A percentile compares a stretch with the other conserved stretches of the same genome.
These are phyloP conservation scores for Protonibea diacanthus DNA, from an alignment of 2,797 vertebrate species.

Conservation along the genomic window DNA sequence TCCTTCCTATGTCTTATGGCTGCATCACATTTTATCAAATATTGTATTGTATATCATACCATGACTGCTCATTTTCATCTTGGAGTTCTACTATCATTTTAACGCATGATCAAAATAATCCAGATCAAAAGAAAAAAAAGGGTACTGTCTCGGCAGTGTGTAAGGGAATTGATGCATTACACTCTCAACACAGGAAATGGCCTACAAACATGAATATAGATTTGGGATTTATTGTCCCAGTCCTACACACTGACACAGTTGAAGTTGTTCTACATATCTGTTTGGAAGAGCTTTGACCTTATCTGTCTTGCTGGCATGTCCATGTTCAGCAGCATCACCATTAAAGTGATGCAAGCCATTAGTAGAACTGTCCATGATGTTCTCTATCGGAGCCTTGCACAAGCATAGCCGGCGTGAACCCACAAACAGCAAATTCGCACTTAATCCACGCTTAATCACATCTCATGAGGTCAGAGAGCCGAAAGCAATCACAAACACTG, in stretches of 20 bases:
- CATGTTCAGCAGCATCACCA: constrained; percentile 30
- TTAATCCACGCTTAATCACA: constrained; percentile 61
- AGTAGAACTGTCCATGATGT: not conserved
- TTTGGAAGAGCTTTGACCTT: constrained; percentile 22
- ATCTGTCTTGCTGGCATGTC: constrained; percentile 18
- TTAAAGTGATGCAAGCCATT: constrained; percentile 18
- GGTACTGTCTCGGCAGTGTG: not conserved
- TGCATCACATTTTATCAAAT: not conserved
- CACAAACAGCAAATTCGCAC: constrained; percentile 38
- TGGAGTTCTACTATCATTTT: constrained; percentile 3
- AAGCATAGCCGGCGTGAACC: not conserved
- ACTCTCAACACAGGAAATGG: not conserved
- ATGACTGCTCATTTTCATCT: not conserved
- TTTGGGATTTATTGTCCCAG: not conserved
- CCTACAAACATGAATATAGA: not conserved
- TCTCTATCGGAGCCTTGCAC: not conserved
- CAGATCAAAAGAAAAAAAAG: not conserved
- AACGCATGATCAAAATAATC: not conserved
- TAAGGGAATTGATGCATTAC: not conserved
- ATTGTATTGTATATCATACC: not conserved
- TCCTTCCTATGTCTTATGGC: not conserved
- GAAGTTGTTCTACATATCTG: constrained; percentile 39
- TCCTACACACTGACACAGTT: constrained; percentile 6
- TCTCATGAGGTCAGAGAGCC: constrained; percentile 9
- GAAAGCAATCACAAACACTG: not conserved